Conservation (phyloP, 2,888 invertebrate genomes). For the Melinaea menophilus region DNA sequence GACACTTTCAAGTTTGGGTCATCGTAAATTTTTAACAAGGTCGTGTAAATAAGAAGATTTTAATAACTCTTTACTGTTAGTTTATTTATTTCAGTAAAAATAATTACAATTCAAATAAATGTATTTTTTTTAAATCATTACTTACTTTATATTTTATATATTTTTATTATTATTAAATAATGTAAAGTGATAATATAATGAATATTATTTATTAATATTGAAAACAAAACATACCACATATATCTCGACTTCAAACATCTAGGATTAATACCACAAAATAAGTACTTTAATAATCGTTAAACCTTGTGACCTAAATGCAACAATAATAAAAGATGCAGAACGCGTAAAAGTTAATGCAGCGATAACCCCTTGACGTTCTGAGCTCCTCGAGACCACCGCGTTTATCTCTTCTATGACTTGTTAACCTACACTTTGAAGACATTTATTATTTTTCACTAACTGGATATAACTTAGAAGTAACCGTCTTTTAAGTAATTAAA, state of each 20-base stretch:
- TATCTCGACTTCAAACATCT: too few species aligned
- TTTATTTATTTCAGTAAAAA: too few species aligned
- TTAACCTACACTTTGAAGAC: background rate
- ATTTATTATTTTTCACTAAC: background rate
- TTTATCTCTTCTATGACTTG: constrained; percentile 4
- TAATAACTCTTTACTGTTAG: background rate
- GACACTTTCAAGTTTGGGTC: constrained; percentile 14
- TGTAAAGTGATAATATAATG: too few species aligned
- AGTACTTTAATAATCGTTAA: constrained; percentile 2
- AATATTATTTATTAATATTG: too few species aligned
- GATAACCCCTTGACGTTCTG: constrained; percentile 24
- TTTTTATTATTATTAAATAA: too few species aligned
- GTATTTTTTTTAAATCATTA: too few species aligned
- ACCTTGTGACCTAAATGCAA: constrained; percentile 9
- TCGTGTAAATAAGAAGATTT: background rate
- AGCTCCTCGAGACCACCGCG: constrained; percentile 9
- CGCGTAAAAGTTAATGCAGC: constrained; percentile 23
- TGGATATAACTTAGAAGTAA: background rate
- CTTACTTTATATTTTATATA: too few species aligned
- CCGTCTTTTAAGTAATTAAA: too few species aligned
- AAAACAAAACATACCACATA: too few species aligned
- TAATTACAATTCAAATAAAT: too few species aligned
- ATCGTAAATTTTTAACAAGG: constrained; percentile 20
- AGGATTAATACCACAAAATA: background rate
- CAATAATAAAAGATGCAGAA: constrained; percentile 17